Evolutionary conservation across 1,140 invertebrate genomes (phyloP).

Genomic region (Teleopsis dalmanni): DNA sequence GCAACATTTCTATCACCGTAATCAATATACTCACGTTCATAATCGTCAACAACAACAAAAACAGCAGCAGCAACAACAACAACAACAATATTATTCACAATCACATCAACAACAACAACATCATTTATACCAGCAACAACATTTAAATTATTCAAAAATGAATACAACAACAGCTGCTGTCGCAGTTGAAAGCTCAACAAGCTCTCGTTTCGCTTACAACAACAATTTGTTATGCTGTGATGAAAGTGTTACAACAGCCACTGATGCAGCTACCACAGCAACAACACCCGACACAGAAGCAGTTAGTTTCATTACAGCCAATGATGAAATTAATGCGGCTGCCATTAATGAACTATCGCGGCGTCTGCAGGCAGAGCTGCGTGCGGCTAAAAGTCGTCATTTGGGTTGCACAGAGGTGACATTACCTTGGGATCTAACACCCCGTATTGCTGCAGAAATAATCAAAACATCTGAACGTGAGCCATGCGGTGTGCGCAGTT

Average conservation of each 20-base stretch:
- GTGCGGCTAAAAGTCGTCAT: constrained; percentile 68
- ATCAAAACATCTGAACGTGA: constrained; percentile 72
- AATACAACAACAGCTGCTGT: constrained; percentile 14
- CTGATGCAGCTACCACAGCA: constrained; percentile 11
- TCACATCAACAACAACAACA: constrained; percentile 20
- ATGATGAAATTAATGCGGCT: constrained; percentile 31
- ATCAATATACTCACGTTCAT: constrained; percentile 2
- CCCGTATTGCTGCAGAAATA: constrained; percentile 65
- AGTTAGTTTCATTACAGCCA: constrained; percentile 11
- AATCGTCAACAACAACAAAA: not conserved
- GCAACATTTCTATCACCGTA: not conserved
- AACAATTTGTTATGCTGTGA: constrained; percentile 13
- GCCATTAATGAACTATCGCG: constrained; percentile 53
- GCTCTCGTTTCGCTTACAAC: constrained; percentile 8
- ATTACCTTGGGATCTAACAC: constrained; percentile 67
- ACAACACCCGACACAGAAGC: constrained; percentile 4
- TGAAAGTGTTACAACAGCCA: not conserved
- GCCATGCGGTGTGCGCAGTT: constrained; percentile 73
- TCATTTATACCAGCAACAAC: constrained; percentile 19
- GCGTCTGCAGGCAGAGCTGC: constrained; percentile 64
- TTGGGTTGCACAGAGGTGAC: constrained; percentile 72
- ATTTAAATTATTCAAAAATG: constrained; percentile 11
- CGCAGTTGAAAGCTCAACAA: constrained; percentile 9
- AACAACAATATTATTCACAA: constrained; percentile 5
- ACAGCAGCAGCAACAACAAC: not conserved